phyloP scores from a whole-genome alignment of 2,113 vertebrate species.

The Thalassarche chlororhynchos region DNA sequence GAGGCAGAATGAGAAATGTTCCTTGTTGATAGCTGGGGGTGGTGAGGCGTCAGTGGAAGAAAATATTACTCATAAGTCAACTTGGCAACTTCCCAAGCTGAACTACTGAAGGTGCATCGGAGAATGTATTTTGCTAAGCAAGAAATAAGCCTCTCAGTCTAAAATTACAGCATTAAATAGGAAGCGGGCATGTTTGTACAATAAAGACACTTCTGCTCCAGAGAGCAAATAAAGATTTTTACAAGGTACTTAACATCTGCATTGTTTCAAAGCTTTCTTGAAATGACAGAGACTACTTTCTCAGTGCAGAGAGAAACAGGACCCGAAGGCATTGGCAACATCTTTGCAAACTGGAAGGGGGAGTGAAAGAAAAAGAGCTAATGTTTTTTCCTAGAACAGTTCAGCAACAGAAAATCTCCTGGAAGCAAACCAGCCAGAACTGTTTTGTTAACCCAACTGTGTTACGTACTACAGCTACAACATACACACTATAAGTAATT shows the following conservation, averaged over 20 bases:
- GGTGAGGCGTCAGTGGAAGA: slow-evolving; percentile 37
- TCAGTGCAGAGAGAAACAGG: background rate
- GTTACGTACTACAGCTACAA: background rate
- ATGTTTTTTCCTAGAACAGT: background rate
- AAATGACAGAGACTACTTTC: background rate
- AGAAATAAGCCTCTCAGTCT: background rate
- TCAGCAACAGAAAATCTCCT: slow-evolving; percentile 46
- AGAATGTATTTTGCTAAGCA: slow-evolving; percentile 2
- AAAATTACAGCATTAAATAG: background rate
- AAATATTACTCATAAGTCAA: slow-evolving; percentile 60
- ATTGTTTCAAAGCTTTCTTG: background rate
- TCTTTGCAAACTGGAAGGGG: background rate
- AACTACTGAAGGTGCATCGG: background rate
- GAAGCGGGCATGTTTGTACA: background rate
- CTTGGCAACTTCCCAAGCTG: slow-evolving; percentile 27
- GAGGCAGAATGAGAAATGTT: background rate
- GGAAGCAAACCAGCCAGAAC: slow-evolving; percentile 17
- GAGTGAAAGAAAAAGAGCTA: background rate
- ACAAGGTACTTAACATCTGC: background rate
- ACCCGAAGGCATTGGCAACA: slow-evolving; percentile 1
- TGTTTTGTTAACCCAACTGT: slow-evolving; percentile 16
- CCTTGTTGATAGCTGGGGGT: slow-evolving; percentile 28
- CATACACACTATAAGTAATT: background rate
- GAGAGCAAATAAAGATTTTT: background rate
- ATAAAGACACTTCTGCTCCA: background rate